A percentile compares a stretch with the other conserved stretches of the same genome.
phyloP scores from a whole-genome alignment of 2,888 invertebrate genomes.

The Pasiphila rectangulata region DNA sequence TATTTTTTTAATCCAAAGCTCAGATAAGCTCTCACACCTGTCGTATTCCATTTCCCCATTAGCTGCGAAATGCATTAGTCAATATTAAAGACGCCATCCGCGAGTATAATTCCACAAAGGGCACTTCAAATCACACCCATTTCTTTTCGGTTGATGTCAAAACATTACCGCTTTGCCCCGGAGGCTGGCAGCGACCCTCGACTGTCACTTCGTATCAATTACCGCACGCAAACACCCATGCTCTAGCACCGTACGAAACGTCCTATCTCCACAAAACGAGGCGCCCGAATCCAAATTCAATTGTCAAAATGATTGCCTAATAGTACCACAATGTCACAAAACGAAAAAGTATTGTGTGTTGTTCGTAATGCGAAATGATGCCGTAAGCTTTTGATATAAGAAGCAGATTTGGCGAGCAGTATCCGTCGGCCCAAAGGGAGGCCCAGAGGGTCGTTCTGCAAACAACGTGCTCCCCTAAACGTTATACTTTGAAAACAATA shows the following conservation, averaged over 20 bases:
- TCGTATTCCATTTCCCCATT: constrained; percentile 71
- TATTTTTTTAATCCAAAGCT: constrained; percentile 46
- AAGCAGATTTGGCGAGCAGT: constrained; percentile 50
- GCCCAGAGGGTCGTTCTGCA: constrained; percentile 74
- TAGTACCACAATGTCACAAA: constrained; percentile 60
- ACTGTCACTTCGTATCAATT: constrained; percentile 81
- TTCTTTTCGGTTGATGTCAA: constrained; percentile 77
- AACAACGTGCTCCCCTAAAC: constrained; percentile 79
- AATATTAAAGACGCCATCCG: constrained; percentile 78
- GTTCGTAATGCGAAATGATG: constrained; percentile 46
- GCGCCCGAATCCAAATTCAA: constrained; percentile 73
- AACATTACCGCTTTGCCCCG: constrained; percentile 70
- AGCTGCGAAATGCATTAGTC: constrained; percentile 78
- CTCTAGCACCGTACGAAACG: constrained; percentile 46
- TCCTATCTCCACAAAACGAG: constrained; percentile 63
- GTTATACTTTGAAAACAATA: constrained; percentile 82
- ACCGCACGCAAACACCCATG: constrained; percentile 79
- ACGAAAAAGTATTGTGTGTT: constrained; percentile 55
- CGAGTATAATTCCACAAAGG: constrained; percentile 80
- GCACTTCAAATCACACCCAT: constrained; percentile 81
- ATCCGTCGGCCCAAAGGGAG: constrained; percentile 41
- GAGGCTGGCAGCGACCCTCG: constrained; percentile 72
- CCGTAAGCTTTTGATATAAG: constrained; percentile 53
- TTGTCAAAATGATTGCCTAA: constrained; percentile 77
- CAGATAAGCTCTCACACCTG: constrained; percentile 69